phyloP scores from a whole-genome alignment of 1,140 invertebrate genomes.

The Holotrichia oblita region DNA sequence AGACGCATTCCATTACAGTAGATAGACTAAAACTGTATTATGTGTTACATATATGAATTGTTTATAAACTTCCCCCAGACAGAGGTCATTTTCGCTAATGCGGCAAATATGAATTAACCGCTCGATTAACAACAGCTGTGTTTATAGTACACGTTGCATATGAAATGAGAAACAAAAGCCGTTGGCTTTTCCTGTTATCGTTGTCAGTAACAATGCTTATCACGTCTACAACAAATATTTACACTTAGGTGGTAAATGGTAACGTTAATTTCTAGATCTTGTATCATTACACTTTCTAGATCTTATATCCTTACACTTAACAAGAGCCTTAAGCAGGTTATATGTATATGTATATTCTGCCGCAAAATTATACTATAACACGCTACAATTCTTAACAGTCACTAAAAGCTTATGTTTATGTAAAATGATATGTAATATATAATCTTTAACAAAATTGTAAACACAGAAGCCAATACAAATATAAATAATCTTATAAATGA shows the following conservation, averaged over 20 bases:
- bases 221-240: constrained; percentile 5
- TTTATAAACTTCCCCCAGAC: neutral
- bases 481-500: too few species aligned
- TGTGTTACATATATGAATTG: neutral
- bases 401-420: too few species aligned
- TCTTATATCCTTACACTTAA: too few species aligned
- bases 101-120: neutral
- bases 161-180: constrained; percentile 7
- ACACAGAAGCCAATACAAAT: too few species aligned
- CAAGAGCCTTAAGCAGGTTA: too few species aligned
- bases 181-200: constrained; percentile 26
- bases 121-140: neutral
- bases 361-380: too few species aligned
- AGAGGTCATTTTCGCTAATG: neutral
- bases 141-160: neutral
- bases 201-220: neutral
- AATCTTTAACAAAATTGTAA: too few species aligned
- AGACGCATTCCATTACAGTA: neutral
- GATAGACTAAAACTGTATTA: neutral
- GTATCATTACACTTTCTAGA: too few species aligned
- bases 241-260: neutral
- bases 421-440: too few species aligned
- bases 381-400: too few species aligned
- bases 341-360: too few species aligned
- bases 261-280: too few species aligned